These are phyloP conservation scores for Cataglyphis altisquamis DNA, from an alignment of 2,888 invertebrate genomes.

Conservation along the genomic window DNA sequence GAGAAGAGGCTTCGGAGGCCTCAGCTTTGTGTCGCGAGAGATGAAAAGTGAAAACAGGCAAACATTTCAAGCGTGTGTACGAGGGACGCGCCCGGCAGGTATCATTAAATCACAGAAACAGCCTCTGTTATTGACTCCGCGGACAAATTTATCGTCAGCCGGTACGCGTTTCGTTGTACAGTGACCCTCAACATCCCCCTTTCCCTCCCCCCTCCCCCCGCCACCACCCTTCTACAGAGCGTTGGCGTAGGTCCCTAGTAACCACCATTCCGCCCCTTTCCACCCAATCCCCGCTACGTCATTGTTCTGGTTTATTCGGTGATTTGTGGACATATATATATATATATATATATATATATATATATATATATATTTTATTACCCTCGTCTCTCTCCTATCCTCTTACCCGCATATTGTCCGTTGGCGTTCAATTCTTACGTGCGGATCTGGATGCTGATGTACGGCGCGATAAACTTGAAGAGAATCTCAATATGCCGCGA, in stretches of 20 bases:
- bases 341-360: not conserved
- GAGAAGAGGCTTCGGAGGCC: constrained; percentile 38
- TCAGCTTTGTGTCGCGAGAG: constrained; percentile 55
- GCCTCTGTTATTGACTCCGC: constrained; percentile 85
- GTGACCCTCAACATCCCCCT: constrained; percentile 74
- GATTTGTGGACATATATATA: constrained; percentile 82
- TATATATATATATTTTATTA: constrained; percentile 76
- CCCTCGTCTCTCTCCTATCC: constrained; percentile 65
- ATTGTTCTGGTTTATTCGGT: constrained; percentile 86
- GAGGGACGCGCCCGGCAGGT: constrained; percentile 75
- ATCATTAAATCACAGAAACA: constrained; percentile 86
- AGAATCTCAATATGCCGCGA: constrained; percentile 42
- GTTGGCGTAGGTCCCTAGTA: constrained; percentile 72
- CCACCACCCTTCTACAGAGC: constrained; percentile 63
- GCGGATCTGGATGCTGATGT: constrained; percentile 24
- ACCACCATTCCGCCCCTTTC: constrained; percentile 71
- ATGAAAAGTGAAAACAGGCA: constrained; percentile 80
- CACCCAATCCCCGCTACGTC: constrained; percentile 79
- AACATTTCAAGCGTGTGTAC: constrained; percentile 72
- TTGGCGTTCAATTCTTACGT: constrained; percentile 24
- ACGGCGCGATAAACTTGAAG: constrained; percentile 42
- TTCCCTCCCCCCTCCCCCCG: constrained; percentile 1
- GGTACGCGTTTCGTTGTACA: constrained; percentile 81
- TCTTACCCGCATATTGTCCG: constrained; percentile 52
- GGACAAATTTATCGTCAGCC: constrained; percentile 85